Conservation (phyloP, 2,113 vertebrate species). For the Carlito syrichta region DNA sequence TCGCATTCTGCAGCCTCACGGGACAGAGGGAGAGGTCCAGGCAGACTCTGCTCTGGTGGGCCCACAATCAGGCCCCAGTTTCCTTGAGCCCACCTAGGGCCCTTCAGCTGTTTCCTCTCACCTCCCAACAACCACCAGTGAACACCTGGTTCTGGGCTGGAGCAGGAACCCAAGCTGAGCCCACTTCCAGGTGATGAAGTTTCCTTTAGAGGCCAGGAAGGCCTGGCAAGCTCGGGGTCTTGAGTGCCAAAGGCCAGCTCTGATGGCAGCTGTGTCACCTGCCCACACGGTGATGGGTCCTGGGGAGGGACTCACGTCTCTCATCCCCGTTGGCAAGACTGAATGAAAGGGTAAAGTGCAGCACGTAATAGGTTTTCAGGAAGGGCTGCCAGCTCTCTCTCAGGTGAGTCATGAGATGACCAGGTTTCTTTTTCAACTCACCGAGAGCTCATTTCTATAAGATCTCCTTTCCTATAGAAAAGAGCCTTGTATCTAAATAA, state of each 20-base stretch:
- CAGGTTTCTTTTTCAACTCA: background rate
- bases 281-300: background rate
- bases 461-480: background rate
- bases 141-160: background rate
- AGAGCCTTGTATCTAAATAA: background rate
- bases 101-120: background rate
- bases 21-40: background rate
- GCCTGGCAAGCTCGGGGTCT: too few relatives aligned
- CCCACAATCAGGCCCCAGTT: background rate
- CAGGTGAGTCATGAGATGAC: background rate
- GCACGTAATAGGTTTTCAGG: background rate
- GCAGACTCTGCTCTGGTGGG: background rate
- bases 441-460: background rate
- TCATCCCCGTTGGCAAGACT: background rate
- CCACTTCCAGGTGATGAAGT: fast-evolving
- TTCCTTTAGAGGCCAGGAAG: too few relatives aligned
- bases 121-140: background rate
- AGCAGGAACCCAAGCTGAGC: background rate
- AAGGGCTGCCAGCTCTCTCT: background rate
- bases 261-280: background rate
- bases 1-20: background rate
- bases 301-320: background rate
- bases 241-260: too few relatives aligned
- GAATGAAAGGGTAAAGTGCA: background rate
- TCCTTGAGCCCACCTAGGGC: background rate